Base-by-base conservation (phyloP, 1,140 invertebrate genomes). In the Ceratosolen solmsi region DNA sequence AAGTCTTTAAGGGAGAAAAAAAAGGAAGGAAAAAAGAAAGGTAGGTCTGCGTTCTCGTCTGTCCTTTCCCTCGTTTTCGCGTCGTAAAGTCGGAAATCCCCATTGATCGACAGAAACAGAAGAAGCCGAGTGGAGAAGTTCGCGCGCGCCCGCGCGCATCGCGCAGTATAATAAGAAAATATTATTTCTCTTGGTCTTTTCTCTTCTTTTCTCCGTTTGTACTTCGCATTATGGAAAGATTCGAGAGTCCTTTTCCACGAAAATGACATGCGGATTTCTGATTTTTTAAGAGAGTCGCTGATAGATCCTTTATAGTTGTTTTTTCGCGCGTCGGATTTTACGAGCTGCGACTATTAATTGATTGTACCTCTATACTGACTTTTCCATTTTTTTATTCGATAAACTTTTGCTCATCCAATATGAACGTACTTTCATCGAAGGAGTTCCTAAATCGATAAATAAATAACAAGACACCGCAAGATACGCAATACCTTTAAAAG, bases 91-190 rank as follows among this genome's bases (percentile, higher is more conserved):
- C 75, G 75, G 75, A 63, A 76, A 56, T 78, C 63, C 51, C 56
- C 81, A 73, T 82, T 82, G 81, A 82, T 82, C 81, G 70, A 49
- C 51, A 72, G 80, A 71, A 72, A 82, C 38, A 79, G 70, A 72
- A 56, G 22, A 79, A 71, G 51, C 25, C 30, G 63, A 77, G 65
- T n/a, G 25, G 33, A 68, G 74, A 36, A 65, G 75, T 27, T 65
- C 65, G 70, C 70, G 70, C 70, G 41, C 70, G 20, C 36, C 54
- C 5, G 4, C 54, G 54, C 5, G 5, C 54, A 15, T 25, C 70
- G 11, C n/a, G 38, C 41, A 46, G 70, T 63, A 4, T 38, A 11
- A 46, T 80, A 81, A 70, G 49, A 75, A 75, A 81, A 81, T 81
- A 81, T 81, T 81, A 81, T 75, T 81, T 49, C 49, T 65, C 60